Evolutionary conservation across 1,140 invertebrate genomes (phyloP).

Genomic region (Trachymyrmex cornetzi): DNA sequence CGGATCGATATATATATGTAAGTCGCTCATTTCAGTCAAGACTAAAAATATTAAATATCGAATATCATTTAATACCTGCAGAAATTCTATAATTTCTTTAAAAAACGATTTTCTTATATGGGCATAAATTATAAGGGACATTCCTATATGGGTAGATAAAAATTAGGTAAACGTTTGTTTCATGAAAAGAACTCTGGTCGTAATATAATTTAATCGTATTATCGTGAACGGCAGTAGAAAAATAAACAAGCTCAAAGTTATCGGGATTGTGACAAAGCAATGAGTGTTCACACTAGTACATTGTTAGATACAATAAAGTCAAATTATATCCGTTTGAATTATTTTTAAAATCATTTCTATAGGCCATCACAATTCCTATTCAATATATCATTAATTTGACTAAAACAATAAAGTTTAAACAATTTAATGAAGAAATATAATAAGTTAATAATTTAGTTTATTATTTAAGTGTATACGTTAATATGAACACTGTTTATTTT

Average conservation of each 20-base stretch:
- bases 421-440: too few relatives aligned
- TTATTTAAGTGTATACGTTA: too few relatives aligned
- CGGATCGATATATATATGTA: conserved; percentile 13
- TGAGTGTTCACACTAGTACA: neutral
- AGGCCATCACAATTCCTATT: too few relatives aligned
- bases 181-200: neutral
- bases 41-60: conserved; percentile 52
- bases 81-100: conserved; percentile 3
- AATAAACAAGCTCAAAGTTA: conserved; percentile 1
- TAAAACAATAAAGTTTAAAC: too few relatives aligned
- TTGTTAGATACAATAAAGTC: too few relatives aligned
- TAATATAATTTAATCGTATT: neutral
- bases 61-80: neutral
- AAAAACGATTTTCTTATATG: neutral
- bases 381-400: too few relatives aligned
- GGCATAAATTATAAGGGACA: too few relatives aligned
- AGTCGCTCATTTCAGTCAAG: neutral
- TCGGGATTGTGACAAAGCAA: neutral
- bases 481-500: too few relatives aligned
- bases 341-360: too few relatives aligned
- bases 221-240: neutral
- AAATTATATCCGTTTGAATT: too few relatives aligned
- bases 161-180: neutral
- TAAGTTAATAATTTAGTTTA: too few relatives aligned
- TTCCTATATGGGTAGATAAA: neutral